These are phyloP conservation scores for Pachydiplax longipennis DNA, from an alignment of 2,888 invertebrate genomes.

Conservation along the genomic window DNA sequence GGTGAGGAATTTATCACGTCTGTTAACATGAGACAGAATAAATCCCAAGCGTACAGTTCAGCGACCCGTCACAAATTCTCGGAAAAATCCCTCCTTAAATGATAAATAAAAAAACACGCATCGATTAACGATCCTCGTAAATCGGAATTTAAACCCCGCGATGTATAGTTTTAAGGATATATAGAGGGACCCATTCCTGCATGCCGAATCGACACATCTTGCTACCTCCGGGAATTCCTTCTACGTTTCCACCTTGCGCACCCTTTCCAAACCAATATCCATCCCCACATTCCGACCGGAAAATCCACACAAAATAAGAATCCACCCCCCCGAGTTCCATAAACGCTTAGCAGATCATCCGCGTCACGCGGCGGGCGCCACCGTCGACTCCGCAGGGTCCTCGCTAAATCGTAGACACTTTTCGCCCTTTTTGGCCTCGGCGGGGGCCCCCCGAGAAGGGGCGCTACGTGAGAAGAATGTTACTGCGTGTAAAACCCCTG, in stretches of 20 bases:
- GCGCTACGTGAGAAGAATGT: slow-evolving; percentile 13
- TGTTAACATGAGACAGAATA: too few relatives aligned
- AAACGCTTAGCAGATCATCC: slow-evolving; percentile 38
- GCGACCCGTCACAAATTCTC: too few relatives aligned
- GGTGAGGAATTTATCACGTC: too few relatives aligned
- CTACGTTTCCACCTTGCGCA: background rate
- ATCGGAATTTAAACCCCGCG: too few relatives aligned
- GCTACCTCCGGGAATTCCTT: background rate
- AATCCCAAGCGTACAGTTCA: too few relatives aligned
- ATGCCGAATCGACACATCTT: background rate
- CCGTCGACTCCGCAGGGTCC: background rate
- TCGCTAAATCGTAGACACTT: background rate
- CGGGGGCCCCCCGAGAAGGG: background rate
- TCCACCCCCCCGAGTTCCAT: background rate
- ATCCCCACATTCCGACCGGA: background rate
- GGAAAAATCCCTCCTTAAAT: too few relatives aligned
- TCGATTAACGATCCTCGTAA: too few relatives aligned
- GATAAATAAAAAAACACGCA: too few relatives aligned
- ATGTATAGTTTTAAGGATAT: too few relatives aligned
- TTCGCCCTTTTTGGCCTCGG: too few relatives aligned
- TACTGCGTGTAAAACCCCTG: background rate
- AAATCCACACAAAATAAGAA: background rate
- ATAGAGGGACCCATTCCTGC: background rate
- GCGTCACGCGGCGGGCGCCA: background rate
- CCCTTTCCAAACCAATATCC: background rate